phyloP scores from a whole-genome alignment of 2,113 vertebrate species.

The Oceanites oceanicus region DNA sequence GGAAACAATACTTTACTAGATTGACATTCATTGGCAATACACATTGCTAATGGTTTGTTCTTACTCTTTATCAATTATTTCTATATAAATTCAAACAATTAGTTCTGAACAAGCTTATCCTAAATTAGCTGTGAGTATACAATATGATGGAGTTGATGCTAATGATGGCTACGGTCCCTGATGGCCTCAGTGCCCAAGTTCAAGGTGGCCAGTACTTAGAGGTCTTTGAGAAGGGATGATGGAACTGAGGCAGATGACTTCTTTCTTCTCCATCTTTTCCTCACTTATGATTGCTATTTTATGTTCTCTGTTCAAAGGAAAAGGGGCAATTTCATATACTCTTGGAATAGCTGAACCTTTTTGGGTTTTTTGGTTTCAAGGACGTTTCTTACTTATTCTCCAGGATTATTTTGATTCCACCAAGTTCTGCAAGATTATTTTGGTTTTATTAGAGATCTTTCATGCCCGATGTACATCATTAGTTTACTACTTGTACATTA shows the following conservation, averaged over 20 bases:
- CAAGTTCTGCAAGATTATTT: background rate
- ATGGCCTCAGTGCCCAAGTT: background rate
- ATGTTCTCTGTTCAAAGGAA: background rate
- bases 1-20: background rate
- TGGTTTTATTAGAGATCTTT: background rate
- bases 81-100: background rate
- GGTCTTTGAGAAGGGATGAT: background rate
- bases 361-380: background rate
- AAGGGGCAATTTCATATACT: background rate
- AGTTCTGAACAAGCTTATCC: background rate
- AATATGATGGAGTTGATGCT: background rate
- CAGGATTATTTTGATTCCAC: background rate
- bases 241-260: background rate
- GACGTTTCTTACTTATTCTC: background rate
- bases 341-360: background rate
- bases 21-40: background rate
- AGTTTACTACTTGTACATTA: background rate
- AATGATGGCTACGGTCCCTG: accelerated
- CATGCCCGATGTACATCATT: background rate
- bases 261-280: background rate
- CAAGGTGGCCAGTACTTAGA: background rate
- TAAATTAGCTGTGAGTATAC: background rate
- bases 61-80: background rate
- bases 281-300: background rate
- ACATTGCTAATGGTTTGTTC: background rate